Conservation (phyloP, 2,888 invertebrate species). For the Ornithoptera alexandrae region DNA sequence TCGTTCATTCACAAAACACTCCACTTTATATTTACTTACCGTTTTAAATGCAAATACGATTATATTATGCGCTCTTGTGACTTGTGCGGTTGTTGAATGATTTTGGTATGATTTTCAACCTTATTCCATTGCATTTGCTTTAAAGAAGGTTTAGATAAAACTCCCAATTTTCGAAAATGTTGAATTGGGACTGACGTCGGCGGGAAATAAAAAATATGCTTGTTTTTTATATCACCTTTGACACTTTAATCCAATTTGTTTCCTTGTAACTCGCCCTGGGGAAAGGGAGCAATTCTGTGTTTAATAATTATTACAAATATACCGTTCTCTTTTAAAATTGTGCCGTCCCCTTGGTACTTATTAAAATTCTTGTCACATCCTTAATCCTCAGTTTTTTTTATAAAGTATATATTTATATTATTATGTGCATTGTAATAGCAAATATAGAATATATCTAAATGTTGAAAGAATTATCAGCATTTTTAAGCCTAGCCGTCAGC, state of each 20-base stretch:
- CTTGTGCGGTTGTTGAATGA: conserved; percentile 46
- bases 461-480: background rate
- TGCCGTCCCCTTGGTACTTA: conserved; percentile 16
- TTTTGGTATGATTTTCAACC: conserved; percentile 45
- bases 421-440: background rate
- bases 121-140: conserved; percentile 36
- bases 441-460: background rate
- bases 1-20: conserved; percentile 72
- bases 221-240: conserved; percentile 79
- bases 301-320: conserved; percentile 75
- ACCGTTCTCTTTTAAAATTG: conserved; percentile 16
- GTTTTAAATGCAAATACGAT: conserved; percentile 76
- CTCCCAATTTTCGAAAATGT: conserved; percentile 38
- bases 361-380: conserved; percentile 3
- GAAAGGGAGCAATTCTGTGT: conserved; percentile 68
- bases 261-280: conserved; percentile 69
- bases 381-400: background rate
- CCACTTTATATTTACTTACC: conserved; percentile 70
- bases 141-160: conserved; percentile 30
- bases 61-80: conserved; percentile 55
- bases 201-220: conserved; percentile 62
- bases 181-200: conserved; percentile 52
- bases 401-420: background rate
- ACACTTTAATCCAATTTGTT: conserved; percentile 80
- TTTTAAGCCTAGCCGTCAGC: conserved; percentile 36